Evolutionary conservation across 2,888 invertebrate genomes (phyloP), one percentile per base, ranked within the genome.

Genomic region (Epirrita christyi): DNA sequence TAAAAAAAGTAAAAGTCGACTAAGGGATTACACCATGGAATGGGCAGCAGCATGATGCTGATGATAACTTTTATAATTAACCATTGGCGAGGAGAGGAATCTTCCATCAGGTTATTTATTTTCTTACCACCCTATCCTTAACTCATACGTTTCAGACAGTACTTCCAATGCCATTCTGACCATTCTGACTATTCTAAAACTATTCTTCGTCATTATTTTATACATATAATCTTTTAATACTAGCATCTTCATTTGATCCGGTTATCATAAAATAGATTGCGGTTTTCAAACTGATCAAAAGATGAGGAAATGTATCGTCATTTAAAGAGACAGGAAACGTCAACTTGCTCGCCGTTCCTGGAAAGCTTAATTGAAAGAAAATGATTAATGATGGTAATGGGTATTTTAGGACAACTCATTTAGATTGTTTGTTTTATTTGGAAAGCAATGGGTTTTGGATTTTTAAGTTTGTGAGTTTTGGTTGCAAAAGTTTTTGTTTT

Each of bases 351-450:
- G 41, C 13, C 6, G 14, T 50, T 42, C 40, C 44, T 32, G 44
- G 55, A 60, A 55, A 49, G 38, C 44, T 27, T 50, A 57, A 63
- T 63, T 54, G 49, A 53, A 49, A 49, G 44, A 46, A 47, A 44
- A 49, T 61, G 51, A 56, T 58, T 32, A 47, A 63, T 63, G 51
- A 9, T 43, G 13, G 21, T 58, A n/a, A n/a, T 32, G 40, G 38
- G 29, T 15, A 28, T 38, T 37, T 53, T 40, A 1, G 3, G 32
- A 40, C 10, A 21, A n/a, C 15, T 43, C 13, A 10, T 27, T n/a
- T 27, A n/a, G 29, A 32, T 41, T 41, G 46, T 21, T 21, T 21
- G 4, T 21, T 4, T 21, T 21, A 36, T 38, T 14, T 14, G 6
- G 6, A 13, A 37, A 13, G 37, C 37, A 37, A 37, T 37, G n/a